These are phyloP conservation scores for Zoanthus sansibaricus DNA, from an alignment of 92 coral and sea anemone genomes.

Conservation along the genomic window DNA sequence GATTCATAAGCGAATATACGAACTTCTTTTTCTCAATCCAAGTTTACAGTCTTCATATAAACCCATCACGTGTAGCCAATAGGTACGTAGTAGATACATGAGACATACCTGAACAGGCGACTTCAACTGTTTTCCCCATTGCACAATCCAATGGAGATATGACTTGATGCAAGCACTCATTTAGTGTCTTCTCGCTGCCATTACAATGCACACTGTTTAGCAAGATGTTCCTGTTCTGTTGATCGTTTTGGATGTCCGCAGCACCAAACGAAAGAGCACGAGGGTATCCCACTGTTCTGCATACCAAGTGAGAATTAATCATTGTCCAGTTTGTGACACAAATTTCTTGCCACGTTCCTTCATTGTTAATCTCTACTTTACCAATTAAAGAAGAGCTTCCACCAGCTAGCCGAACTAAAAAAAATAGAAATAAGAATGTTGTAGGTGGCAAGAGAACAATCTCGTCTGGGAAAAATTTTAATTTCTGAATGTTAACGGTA, in stretches of 20 bases:
- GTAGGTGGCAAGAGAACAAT: too few species aligned
- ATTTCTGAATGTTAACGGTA: too few species aligned
- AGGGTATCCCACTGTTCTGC: background rate
- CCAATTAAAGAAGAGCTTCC: slow-evolving; percentile 8
- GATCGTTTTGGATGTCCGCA: background rate
- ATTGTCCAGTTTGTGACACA: background rate
- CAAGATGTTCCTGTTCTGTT: background rate
- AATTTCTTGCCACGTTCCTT: background rate
- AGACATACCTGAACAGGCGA: slow-evolving; percentile 4
- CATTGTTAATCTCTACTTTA: background rate
- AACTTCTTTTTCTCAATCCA: too few species aligned
- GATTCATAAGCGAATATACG: too few species aligned
- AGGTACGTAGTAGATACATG: background rate
- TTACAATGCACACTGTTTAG: background rate
- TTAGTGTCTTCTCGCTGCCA: slow-evolving; percentile 3
- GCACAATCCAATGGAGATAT: background rate
- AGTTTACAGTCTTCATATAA: too few species aligned
- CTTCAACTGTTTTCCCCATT: background rate
- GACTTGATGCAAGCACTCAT: background rate
- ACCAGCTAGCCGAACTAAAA: background rate
- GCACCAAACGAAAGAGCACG: background rate
- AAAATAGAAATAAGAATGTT: too few species aligned
- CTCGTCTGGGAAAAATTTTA: too few species aligned
- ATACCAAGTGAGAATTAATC: background rate
- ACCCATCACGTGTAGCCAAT: too few species aligned